A percentile compares a stretch with the other conserved stretches of the same genome.
Conservation (phyloP, 1,140 invertebrate species). For the Sitophilus oryzae region DNA sequence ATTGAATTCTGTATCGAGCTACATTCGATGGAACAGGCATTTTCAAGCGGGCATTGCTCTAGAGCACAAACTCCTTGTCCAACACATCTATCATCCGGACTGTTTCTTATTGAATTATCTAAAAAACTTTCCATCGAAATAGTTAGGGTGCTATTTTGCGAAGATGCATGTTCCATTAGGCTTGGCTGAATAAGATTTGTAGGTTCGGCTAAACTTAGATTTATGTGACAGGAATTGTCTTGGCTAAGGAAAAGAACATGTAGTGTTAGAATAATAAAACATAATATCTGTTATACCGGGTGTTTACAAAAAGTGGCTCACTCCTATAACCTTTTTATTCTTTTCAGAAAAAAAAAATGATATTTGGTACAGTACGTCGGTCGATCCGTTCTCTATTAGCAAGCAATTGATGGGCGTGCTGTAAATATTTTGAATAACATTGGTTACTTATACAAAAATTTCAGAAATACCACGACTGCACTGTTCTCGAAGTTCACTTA, state of each 20-base stretch:
- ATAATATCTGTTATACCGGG: too few species aligned
- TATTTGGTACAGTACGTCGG: too few species aligned
- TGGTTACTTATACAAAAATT: too few species aligned
- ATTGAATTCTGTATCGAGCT: constrained; percentile 15
- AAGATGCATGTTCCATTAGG: constrained; percentile 11
- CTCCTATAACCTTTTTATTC: too few species aligned
- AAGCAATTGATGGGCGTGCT: too few species aligned
- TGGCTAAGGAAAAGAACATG: neutral
- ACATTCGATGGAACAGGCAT: neutral
- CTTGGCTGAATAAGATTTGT: constrained; percentile 20
- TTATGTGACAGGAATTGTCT: constrained; percentile 1
- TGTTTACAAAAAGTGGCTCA: too few species aligned
- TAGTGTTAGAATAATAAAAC: neutral
- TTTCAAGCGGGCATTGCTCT: neutral
- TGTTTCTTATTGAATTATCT: constrained; percentile 15
- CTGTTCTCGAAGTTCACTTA: too few species aligned
- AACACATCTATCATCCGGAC: neutral
- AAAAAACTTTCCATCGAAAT: constrained; percentile 18
- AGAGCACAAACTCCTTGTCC: neutral
- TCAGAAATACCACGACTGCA: too few species aligned
- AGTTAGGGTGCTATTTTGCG: constrained; percentile 8
- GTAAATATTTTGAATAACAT: too few species aligned
- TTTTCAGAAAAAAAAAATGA: too few species aligned
- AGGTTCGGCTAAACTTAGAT: constrained; percentile 28
- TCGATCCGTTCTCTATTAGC: too few species aligned